Evolutionary conservation across 2,888 invertebrate species (phyloP).

Genomic region (Cyaniris semiargus): DNA sequence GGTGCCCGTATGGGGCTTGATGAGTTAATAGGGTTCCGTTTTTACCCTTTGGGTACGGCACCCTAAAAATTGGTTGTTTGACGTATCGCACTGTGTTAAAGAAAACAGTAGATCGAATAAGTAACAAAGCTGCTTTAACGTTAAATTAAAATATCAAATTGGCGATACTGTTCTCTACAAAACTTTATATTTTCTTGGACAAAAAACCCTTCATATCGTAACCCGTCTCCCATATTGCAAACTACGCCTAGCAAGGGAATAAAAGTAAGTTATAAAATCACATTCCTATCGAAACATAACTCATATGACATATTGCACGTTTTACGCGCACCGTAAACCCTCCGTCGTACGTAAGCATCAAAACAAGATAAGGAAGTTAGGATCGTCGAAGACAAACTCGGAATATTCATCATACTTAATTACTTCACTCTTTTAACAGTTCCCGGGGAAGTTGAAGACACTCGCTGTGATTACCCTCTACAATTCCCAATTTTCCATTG

Average conservation of each 20-base stretch:
- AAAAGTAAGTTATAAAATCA: constrained; percentile 12
- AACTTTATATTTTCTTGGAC: not conserved
- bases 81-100: no score
- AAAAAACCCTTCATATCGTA: not conserved
- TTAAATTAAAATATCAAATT: no score
- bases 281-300: constrained; percentile 12
- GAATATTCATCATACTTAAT: constrained; percentile 77
- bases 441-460: constrained; percentile 61
- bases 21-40: no score
- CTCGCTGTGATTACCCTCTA: constrained; percentile 60
- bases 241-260: not conserved
- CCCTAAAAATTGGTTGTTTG: no score
- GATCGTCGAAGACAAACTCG: constrained; percentile 68
- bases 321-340: constrained; percentile 22
- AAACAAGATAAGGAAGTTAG: constrained; percentile 41
- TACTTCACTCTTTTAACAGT: constrained; percentile 73
- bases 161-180: not conserved
- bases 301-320: constrained; percentile 11
- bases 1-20: no score
- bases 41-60: no score
- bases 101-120: no score
- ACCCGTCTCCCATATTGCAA: not conserved
- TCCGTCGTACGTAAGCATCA: constrained; percentile 25
- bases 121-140: no score
- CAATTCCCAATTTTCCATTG: constrained; percentile 36